Evolutionary conservation across 2,113 vertebrate genomes (phyloP), one percentile per base, ranked within the genome.

Genomic region (Pterocles gutturalis): DNA sequence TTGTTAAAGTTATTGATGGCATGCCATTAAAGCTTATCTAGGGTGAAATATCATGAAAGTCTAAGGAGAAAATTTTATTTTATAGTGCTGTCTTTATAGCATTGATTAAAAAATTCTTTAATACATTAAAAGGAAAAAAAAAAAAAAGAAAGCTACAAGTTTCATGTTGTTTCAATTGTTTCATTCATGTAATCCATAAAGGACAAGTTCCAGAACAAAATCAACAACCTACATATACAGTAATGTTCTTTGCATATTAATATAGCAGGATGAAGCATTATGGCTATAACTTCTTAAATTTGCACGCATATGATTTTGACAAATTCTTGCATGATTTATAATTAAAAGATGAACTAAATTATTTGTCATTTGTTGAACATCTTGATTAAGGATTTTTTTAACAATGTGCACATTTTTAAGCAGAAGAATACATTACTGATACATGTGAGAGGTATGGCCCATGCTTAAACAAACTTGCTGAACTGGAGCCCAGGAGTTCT

Each of bases 401-500:
- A 60, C 43, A 48, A 78, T 2, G 8, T 60, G 51, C 9, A 14
- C 22, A 53, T 48, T 65, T 79, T 85, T 58, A 95, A 83, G 13
- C 1, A 0, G 0, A 62, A 88, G 45, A 2, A 0, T 55, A 2
- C 43, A 46, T 25, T 49, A 48, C 10, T 54, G 33, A 73, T 29
- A 36, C 1, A 10, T 1, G 5, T 22, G 31, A 81, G 43, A 78
- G 25, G 12, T n/a, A 65, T 2, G 2, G 33, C 18, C 10, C 4
- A 4, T 29, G 9, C 45, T 71, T 29, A 81, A 88, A 65, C 8
- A 54, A 45, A 62, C 20, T n/a, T 49, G 51, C 45, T 90, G 62
- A 91, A 76, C 0, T 17, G 4, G 34, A 41, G 36, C 10, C 19
- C 21, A 41, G 31, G 13, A 82, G 28, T 29, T 80, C 71, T 73